phyloP scores from a whole-genome alignment of 2,113 vertebrate genomes.

The Syngnathus floridae region DNA sequence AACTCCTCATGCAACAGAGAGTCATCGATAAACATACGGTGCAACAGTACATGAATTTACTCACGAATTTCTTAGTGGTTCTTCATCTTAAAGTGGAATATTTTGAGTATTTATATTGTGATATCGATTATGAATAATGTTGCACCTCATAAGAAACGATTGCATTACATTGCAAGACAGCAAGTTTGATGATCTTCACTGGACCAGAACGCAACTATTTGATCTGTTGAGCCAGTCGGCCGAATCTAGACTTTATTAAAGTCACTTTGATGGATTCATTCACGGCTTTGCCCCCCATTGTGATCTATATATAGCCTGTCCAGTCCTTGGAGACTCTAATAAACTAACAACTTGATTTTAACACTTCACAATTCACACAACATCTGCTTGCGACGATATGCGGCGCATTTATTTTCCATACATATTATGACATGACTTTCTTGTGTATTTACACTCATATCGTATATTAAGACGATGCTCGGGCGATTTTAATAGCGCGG shows the following conservation, averaged over 20 bases:
- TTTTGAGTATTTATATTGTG: no score
- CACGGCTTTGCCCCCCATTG: conserved; percentile 36
- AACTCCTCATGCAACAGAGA: conserved; percentile 21
- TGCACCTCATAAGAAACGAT: background rate
- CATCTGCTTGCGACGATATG: conserved; percentile 28
- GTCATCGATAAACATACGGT: conserved; percentile 12
- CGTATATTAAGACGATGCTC: conserved; percentile 6
- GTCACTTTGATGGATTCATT: conserved; percentile 63
- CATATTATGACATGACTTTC: conserved; percentile 16
- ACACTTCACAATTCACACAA: conserved; percentile 2
- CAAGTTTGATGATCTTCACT: conserved; percentile 44
- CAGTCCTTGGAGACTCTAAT: conserved; percentile 58
- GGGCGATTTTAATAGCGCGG: conserved; percentile 1
- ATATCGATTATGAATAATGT: background rate
- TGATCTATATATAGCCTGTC: conserved; percentile 64
- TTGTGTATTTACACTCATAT: conserved; percentile 29
- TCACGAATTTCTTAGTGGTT: conserved; percentile 1
- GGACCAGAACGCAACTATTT: conserved; percentile 55
- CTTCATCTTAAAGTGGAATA: no score
- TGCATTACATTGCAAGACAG: background rate
- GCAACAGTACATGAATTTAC: background rate
- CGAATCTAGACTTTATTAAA: conserved; percentile 65
- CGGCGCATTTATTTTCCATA: conserved; percentile 13
- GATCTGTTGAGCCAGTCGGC: conserved; percentile 57
- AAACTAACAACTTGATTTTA: conserved; percentile 58